Percentiles rank a stretch among this genome's conserved stretches.
Conservation (phyloP, 37 sponge, comb jelly and placozoan species). For the Halisarca cf. caerulea region DNA sequence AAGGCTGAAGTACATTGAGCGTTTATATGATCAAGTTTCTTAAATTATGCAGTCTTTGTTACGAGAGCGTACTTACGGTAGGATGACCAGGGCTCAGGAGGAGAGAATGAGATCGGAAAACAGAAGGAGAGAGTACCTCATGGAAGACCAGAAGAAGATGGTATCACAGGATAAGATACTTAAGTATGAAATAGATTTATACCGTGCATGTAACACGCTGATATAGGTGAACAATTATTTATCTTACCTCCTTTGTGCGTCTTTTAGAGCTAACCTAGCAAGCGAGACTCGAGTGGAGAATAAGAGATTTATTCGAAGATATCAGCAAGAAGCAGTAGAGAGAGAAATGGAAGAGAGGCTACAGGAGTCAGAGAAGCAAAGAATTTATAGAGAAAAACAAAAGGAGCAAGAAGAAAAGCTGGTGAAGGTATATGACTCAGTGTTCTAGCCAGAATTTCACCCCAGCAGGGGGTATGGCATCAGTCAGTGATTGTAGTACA, state of each 20-base stretch:
- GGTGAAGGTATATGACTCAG: constrained; percentile 56
- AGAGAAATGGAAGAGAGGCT: constrained; percentile 70
- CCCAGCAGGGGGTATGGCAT: too few species aligned
- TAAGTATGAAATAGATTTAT: not conserved
- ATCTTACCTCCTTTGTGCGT: too few species aligned
- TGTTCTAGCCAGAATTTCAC: too few species aligned
- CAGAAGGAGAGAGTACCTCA: constrained; percentile 64
- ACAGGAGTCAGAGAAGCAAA: constrained; percentile 48
- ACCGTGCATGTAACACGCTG: too few species aligned
- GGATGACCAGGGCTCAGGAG: constrained; percentile 67
- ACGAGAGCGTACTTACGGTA: constrained; percentile 23
- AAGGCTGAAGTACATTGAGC: not conserved
- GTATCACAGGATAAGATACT: constrained; percentile 58
- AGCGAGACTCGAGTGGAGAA: constrained; percentile 84
- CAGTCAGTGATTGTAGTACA: too few species aligned
- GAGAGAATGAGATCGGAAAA: constrained; percentile 77
- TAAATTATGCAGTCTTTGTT: constrained; percentile 44
- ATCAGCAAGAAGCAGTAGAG: constrained; percentile 81
- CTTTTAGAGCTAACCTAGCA: constrained; percentile 51
- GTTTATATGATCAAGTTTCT: not conserved
- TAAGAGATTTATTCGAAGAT: constrained; percentile 64
- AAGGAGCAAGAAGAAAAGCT: constrained; percentile 82
- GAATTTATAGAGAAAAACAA: constrained; percentile 70
- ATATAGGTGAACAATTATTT: too few species aligned
- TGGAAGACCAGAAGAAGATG: constrained; percentile 70